phyloP scores from a whole-genome alignment of 2,888 invertebrate genomes.

The Odontothrips loti region DNA sequence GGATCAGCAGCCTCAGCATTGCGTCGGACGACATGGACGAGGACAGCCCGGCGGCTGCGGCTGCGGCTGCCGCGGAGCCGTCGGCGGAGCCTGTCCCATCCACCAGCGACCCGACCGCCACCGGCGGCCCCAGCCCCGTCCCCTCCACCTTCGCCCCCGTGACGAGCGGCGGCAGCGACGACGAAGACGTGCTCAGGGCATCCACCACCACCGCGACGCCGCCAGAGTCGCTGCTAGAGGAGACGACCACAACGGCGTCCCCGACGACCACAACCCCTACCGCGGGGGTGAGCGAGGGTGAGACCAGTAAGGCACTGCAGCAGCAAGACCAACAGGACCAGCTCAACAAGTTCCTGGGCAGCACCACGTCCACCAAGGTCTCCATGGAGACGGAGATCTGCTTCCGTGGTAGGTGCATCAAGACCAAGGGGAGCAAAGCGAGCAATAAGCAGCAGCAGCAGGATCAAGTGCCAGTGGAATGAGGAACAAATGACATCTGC shows the following conservation, averaged over 20 bases:
- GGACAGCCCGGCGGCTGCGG: slow-evolving; percentile 41
- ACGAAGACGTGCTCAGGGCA: slow-evolving; percentile 44
- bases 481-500: background rate
- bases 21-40: slow-evolving; percentile 45
- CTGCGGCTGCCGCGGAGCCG: background rate
- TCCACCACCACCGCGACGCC: background rate
- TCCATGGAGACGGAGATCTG: slow-evolving; percentile 86
- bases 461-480: slow-evolving; percentile 36
- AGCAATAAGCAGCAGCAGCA: background rate
- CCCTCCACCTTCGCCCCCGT: slow-evolving; percentile 32
- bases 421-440: slow-evolving; percentile 48
- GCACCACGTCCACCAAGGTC: slow-evolving; percentile 75
- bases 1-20: slow-evolving; percentile 41
- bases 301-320: slow-evolving; percentile 17
- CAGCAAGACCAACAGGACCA: slow-evolving; percentile 41
- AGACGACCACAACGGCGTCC: slow-evolving; percentile 38
- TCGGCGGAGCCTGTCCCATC: slow-evolving; percentile 34
- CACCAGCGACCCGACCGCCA: slow-evolving; percentile 32
- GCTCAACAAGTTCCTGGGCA: slow-evolving; percentile 58
- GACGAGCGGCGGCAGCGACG: slow-evolving; percentile 44
- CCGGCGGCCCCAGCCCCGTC: slow-evolving; percentile 30
- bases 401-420: slow-evolving; percentile 78
- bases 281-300: slow-evolving; percentile 31
- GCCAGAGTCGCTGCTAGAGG: background rate
- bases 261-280: slow-evolving; percentile 32